Evolutionary conservation across 2,797 vertebrate genomes (phyloP), one percentile per base, ranked within the genome.

Genomic region (Spizella passerina): DNA sequence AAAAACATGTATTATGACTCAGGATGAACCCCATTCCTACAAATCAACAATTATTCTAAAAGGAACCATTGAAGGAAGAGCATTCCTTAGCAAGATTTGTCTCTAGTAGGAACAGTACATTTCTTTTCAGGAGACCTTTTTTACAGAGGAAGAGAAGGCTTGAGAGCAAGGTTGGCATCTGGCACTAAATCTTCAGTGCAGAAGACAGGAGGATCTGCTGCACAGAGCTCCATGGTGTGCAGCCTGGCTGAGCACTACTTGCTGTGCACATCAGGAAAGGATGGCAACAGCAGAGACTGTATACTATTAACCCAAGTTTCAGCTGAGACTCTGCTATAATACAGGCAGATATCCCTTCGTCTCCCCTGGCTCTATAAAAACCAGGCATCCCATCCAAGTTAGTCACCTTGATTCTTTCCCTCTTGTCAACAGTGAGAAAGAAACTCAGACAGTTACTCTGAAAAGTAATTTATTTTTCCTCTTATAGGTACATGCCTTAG

Each of bases 211-310:
- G 65, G 30, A 21, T 47, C 22, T 55, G 32, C 43, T 53, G 27
- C 39, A 43, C 32, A 32, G 30, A 78, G n/a, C 32, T 78, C 32
- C 10, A n/a, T 0, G 0, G 12, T 3, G 1, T 27, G 32, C 59
- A 61, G 36, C 7, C 32, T 85, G 55, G 53, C 73, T 86, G 73
- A 57, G 23, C 19, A 66, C 19, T 23, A 10, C 27, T 75, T 69
- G 34, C 23, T 19, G 5, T 8, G 14, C 0, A 4, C 49, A 46
- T 50, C 46, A 82, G 47, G 32, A 83, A 70, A 70, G 24, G 12
- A 71, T 8, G 7, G 22, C 30, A 39, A 15, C 18, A 50, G 41
- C 24, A 30, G 65, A 66, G 7, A 12, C 11, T 41, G 11, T 46
- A 18, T 12, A 16, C 17, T 56, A n/a, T 50, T 47, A 89, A 70